Evolutionary conservation across 2,797 vertebrate genomes (phyloP).

Genomic region (Cephalopachus bancanus): DNA sequence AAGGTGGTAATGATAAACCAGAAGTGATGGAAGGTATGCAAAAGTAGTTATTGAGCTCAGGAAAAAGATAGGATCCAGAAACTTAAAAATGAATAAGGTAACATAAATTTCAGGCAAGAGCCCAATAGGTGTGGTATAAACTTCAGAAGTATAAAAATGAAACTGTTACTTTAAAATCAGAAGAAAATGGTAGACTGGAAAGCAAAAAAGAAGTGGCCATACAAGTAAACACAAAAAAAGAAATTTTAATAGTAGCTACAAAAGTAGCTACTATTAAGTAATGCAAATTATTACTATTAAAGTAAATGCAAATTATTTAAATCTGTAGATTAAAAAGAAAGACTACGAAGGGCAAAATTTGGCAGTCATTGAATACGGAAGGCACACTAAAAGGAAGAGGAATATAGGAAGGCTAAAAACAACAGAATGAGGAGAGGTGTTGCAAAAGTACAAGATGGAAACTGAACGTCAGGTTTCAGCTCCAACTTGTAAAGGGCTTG

Average conservation of each 20-base stretch:
- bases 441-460: not conserved
- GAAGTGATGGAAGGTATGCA: not conserved
- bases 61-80: not conserved
- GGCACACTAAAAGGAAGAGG: not conserved
- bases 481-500: not conserved
- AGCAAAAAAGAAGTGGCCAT: not conserved
- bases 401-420: not conserved
- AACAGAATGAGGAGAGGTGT: not conserved
- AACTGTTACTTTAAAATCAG: not conserved
- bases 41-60: not conserved
- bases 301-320: not conserved
- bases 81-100: not conserved
- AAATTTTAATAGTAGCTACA: not conserved
- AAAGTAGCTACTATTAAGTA: too few species aligned
- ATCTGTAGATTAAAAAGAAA: not conserved
- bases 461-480: not conserved
- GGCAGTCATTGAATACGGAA: not conserved
- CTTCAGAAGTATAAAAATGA: conserved; percentile 6
- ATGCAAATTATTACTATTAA: too few species aligned
- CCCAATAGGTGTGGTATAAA: not conserved
- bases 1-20: not conserved
- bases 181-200: not conserved
- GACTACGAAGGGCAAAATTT: not conserved
- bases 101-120: not conserved
- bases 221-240: not conserved